Evolutionary conservation across 2,113 vertebrate genomes (phyloP), one percentile per base, ranked within the genome.

Genomic region (Felis catus): DNA sequence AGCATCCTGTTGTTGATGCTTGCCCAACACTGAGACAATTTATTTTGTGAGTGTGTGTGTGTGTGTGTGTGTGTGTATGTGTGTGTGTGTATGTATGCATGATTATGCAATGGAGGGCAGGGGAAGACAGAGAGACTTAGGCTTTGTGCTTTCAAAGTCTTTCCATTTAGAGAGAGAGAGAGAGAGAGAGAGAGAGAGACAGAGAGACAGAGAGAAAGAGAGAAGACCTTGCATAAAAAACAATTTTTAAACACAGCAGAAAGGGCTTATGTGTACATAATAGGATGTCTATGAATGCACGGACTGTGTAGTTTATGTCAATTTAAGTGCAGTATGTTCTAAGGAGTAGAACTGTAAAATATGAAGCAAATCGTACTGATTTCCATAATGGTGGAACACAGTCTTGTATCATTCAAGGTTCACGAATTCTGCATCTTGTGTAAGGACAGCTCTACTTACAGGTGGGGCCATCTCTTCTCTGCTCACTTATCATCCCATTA

Each of bases 401-500:
- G 53, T 78, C 74, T 91, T 18, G 4, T 36, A 33, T 7, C 45
- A 39, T 23, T 89, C 29, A 65, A 18, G 74, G 82, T 12, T 25
- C 86, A 27, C 25, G 13, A 16, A 2, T 36, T 8, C 31, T 63
- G 1, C 7, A 29, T 48, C 3, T 39, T 87, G 4, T 90, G 13
- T 14, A 61, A 27, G 78, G 33, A 58, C 7, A 68, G 2, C 29
- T 45, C 15, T 61, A 0, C 33, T 36, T 36, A 58, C 48, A 51
- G 25, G 27, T 0, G 4, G 78, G 36, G 36, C 36, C 3, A 1
- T 70, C 3, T 39, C 11, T 19, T 8, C 9, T 0, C 45, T 61
- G 25, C 79, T 27, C 33, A 21, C 41, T 65, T 4, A 18, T 18
- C 25, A 25, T 31, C 58, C 48, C 10, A 27, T 68, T 36, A 11